Percentiles rank a stretch among this genome's conserved stretches.
phyloP scores from a whole-genome alignment of 2,888 invertebrate genomes.

The Diarsia mendica region DNA sequence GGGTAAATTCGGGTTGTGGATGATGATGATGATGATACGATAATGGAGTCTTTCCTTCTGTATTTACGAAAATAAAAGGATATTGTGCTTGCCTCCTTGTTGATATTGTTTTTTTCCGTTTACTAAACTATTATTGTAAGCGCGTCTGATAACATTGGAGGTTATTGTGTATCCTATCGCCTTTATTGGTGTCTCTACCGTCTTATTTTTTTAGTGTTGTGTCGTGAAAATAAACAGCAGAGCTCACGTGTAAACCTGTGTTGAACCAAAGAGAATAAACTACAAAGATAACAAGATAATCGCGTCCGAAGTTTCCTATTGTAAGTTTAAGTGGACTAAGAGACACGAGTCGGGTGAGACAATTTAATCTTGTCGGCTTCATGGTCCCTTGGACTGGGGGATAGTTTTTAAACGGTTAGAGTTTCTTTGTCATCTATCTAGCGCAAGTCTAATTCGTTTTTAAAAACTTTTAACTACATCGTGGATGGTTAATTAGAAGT shows the following conservation, averaged over 20 bases:
- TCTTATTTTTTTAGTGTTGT: slow-evolving; percentile 52
- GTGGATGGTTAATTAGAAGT: slow-evolving; percentile 73
- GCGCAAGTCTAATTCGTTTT: slow-evolving; percentile 75
- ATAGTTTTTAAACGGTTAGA: slow-evolving; percentile 83
- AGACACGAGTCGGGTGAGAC: slow-evolving; percentile 80
- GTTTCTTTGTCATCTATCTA: slow-evolving; percentile 81
- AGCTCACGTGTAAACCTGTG: slow-evolving; percentile 56
- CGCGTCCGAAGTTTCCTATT: slow-evolving; percentile 81
- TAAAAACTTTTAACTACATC: slow-evolving; percentile 75
- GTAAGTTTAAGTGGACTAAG: slow-evolving; percentile 80
- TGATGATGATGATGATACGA: no score
- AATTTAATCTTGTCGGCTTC: slow-evolving; percentile 85
- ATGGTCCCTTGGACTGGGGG: slow-evolving; percentile 72
- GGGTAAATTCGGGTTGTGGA: no score
- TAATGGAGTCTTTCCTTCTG: slow-evolving; percentile 46
- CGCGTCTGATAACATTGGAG: slow-evolving; percentile 52
- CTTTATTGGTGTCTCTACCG: slow-evolving; percentile 35
- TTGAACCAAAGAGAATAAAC: slow-evolving; percentile 71
- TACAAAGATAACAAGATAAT: slow-evolving; percentile 84
- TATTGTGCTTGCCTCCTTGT: slow-evolving; percentile 38
- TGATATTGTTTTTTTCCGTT: slow-evolving; percentile 54
- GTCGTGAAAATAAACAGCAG: slow-evolving; percentile 51
- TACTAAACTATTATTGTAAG: slow-evolving; percentile 59
- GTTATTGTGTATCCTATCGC: slow-evolving; percentile 52
- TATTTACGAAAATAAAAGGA: slow-evolving; percentile 51